Evolutionary conservation across 2,113 vertebrate genomes (phyloP).

Genomic region (Rhea americana): DNA sequence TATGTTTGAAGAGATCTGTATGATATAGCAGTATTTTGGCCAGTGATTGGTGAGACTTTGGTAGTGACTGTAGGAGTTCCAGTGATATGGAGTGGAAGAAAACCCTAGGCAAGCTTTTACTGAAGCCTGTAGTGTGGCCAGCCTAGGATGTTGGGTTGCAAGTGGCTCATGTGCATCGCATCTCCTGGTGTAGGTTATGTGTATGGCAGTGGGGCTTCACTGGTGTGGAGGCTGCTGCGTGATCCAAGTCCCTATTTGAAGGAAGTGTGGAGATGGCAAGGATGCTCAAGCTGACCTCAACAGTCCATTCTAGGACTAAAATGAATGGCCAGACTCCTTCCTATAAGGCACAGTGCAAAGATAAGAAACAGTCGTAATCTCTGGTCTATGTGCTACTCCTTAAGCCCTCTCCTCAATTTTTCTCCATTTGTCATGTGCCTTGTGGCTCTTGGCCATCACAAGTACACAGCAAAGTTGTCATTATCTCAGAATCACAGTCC

Average conservation of each 20-base stretch:
- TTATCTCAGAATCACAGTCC: rapidly evolving
- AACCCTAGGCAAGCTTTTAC: not conserved
- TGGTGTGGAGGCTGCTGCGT: not conserved
- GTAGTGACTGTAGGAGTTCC: not conserved
- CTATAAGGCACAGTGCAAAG: not conserved
- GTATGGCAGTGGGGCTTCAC: not conserved
- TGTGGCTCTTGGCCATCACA: not conserved
- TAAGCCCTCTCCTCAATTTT: not conserved
- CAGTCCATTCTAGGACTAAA: not conserved
- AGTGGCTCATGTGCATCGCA: not conserved
- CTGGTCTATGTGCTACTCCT: not conserved
- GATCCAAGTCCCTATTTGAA: not conserved
- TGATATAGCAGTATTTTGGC: not conserved
- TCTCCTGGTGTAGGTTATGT: not conserved
- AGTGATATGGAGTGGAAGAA: not conserved
- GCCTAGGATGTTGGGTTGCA: not conserved
- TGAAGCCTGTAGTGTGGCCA: rapidly evolving
- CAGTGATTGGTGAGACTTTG: rapidly evolving
- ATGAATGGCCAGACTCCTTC: not conserved
- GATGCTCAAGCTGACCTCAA: not conserved
- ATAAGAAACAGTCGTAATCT: not conserved
- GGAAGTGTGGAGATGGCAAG: not conserved
- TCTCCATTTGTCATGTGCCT: not conserved
- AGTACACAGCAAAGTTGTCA: too few relatives aligned
- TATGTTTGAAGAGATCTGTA: not conserved